Evolutionary conservation across 2,888 invertebrate genomes (phyloP).

Genomic region (Drosophila monieri): DNA sequence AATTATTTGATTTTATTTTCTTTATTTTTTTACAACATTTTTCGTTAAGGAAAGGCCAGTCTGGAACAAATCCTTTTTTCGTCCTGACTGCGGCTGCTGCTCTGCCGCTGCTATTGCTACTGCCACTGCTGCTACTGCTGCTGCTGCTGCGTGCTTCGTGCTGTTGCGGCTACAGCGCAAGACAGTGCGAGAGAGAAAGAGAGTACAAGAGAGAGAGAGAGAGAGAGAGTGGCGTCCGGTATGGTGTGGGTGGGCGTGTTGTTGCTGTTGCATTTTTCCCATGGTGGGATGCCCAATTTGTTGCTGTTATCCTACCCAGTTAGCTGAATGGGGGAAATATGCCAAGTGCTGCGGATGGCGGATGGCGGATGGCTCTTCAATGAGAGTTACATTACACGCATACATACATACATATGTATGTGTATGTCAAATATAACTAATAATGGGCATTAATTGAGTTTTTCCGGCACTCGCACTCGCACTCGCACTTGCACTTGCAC

Average conservation of each 20-base stretch:
- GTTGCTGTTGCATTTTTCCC: constrained; percentile 35
- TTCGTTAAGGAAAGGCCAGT: constrained; percentile 35
- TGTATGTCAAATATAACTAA: constrained; percentile 39
- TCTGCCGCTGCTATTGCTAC: constrained; percentile 13
- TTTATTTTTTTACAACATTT: constrained; percentile 42
- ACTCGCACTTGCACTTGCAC: constrained; percentile 51
- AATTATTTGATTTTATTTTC: constrained; percentile 5
- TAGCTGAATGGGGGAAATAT: constrained; percentile 6
- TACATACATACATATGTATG: too few species aligned
- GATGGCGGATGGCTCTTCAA: background rate
- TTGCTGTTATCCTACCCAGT: constrained; percentile 39
- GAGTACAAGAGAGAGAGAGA: constrained; percentile 29
- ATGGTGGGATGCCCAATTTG: constrained; percentile 18
- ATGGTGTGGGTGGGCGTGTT: constrained; percentile 51
- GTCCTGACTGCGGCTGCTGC: constrained; percentile 33
- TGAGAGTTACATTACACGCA: background rate
- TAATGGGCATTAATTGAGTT: constrained; percentile 71
- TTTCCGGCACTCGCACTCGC: constrained; percentile 71
- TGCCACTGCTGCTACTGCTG: constrained; percentile 28
- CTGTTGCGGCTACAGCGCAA: constrained; percentile 66
- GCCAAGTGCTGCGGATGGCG: constrained; percentile 3
- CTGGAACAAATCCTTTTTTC: constrained; percentile 52
- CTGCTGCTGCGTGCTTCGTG: constrained; percentile 35
- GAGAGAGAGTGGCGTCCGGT: constrained; percentile 58
- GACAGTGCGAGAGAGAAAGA: constrained; percentile 46